Evolutionary conservation across 2,888 invertebrate genomes (phyloP).

Genomic region (Melanchra persicariae): DNA sequence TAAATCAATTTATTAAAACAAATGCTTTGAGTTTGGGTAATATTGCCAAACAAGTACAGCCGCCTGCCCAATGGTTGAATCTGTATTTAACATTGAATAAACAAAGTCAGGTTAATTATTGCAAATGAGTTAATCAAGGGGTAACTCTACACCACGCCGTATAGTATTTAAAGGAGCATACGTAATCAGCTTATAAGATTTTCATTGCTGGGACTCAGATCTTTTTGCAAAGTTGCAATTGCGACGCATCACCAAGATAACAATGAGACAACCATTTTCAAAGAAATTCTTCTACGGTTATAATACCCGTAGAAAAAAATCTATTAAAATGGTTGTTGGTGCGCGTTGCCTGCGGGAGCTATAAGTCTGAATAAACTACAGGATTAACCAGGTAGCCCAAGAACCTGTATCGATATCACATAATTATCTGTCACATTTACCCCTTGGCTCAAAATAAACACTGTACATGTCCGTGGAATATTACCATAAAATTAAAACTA

Average conservation of each 20-base stretch:
- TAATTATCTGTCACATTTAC: slow-evolving; percentile 31
- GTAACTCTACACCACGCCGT: too few species aligned
- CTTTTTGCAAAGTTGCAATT: background rate
- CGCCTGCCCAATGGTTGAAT: background rate
- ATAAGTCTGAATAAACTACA: background rate
- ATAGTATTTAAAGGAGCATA: too few species aligned
- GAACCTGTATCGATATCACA: background rate
- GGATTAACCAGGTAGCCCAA: slow-evolving; percentile 8
- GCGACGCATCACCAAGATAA: too few species aligned
- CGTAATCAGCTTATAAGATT: too few species aligned
- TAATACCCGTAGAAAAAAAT: too few species aligned
- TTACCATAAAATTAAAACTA: slow-evolving; percentile 50
- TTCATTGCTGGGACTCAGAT: background rate
- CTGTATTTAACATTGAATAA: too few species aligned
- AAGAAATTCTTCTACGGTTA: too few species aligned
- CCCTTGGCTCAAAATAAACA: slow-evolving; percentile 37
- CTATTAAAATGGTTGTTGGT: too few species aligned
- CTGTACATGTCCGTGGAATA: slow-evolving; percentile 5
- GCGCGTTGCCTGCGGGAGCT: too few species aligned
- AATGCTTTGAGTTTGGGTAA: background rate
- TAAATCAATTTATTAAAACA: background rate
- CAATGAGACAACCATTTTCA: too few species aligned
- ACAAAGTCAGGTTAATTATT: background rate
- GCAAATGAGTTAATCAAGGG: too few species aligned
- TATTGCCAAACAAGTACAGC: background rate